A percentile compares a stretch with the other conserved stretches of the same genome.
These are phyloP conservation scores for Aradus depressus DNA, from an alignment of 2,888 invertebrate species.

Conservation along the genomic window DNA sequence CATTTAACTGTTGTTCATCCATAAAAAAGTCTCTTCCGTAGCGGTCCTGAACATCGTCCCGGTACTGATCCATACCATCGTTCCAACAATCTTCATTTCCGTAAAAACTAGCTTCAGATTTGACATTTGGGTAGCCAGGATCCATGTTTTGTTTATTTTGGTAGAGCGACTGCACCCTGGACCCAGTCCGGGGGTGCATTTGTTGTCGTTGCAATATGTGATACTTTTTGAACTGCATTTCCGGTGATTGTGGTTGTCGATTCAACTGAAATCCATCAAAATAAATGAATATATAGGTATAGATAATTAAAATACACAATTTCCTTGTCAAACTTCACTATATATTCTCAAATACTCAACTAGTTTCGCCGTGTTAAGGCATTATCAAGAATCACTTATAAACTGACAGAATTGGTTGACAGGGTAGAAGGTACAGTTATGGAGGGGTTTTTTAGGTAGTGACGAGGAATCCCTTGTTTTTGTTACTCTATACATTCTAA, in stretches of 20 bases:
- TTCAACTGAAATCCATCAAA: neutral
- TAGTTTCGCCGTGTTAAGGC: no score
- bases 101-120: constrained; percentile 22
- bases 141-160: constrained; percentile 22
- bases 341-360: no score
- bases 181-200: constrained; percentile 17
- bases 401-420: no score
- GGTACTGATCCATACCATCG: constrained; percentile 11
- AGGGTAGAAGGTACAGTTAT: no score
- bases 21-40: constrained; percentile 19
- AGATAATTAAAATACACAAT: no score
- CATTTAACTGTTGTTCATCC: constrained; percentile 25
- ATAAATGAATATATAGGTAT: no score
- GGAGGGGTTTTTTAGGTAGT: no score
- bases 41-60: constrained; percentile 18
- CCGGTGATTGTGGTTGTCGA: constrained; percentile 21
- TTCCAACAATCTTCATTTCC: constrained; percentile 25
- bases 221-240: constrained; percentile 23
- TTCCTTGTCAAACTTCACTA: no score
- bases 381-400: no score
- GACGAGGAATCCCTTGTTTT: no score
- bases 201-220: constrained; percentile 25
- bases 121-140: constrained; percentile 16
- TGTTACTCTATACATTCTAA: no score
- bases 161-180: constrained; percentile 17